Base-by-base conservation (phyloP, 2,888 invertebrate genomes). In the Drosophila prostipennis region DNA sequence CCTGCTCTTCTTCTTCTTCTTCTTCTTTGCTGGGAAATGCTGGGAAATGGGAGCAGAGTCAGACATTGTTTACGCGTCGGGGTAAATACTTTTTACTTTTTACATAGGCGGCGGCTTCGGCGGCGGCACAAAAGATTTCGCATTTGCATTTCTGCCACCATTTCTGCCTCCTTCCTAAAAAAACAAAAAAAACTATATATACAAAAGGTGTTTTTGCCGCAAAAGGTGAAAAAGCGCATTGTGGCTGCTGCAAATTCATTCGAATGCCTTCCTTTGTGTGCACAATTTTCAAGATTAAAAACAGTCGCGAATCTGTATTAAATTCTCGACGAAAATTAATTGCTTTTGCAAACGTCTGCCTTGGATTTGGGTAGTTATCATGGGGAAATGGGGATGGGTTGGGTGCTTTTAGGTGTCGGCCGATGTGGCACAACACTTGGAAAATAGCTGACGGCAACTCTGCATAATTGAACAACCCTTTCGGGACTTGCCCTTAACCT, bases 201-300 rank as follows among this genome's bases (percentile, higher is more conserved):
- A n/a, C n/a, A 39, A 53, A 39, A 26, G 11, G 34, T 23, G 32
- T 23, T 32, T 48, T 14, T 48, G 26, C 11, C 13, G 49, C 49
- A 19, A 36, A 19, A 36, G 26, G 54, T 19, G n/a, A 7, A 29
- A 45, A 8, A 32, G 40, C 32, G 32, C 57, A 26, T 37, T 52
- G 46, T 14, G 48, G 43, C 42, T 14, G 60, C 45, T 70, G 77
- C 78, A 74, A 69, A 78, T 67, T 60, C 61, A 72, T 74, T 74
- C 64, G 45, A 74, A 68, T 39, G 23, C 14, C 5, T 34, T 29
- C 14, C 36, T 45, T 58, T 52, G 60, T 46, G 60, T 46, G 45
- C 8, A 40, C 73, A 78, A 83, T 82, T 83, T 78, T 63, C 67
- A 63, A 81, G 80, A 81, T 81, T 81, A 82, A 81, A 70, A 54